Conservation (phyloP, 2,113 vertebrate genomes). For the Cercocebus atys region DNA sequence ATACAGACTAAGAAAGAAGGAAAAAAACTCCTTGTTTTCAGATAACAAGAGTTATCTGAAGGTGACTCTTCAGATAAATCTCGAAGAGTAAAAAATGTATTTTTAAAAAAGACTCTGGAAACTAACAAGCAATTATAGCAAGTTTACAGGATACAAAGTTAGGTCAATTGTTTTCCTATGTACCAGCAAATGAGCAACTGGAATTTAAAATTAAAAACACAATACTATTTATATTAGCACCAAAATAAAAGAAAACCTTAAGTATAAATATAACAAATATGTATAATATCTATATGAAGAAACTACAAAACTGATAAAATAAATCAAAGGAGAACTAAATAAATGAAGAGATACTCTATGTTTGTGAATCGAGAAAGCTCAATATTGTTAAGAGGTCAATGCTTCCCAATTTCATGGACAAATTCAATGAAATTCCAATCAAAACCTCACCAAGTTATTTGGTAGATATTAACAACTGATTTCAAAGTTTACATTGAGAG, state of each 20-base stretch:
- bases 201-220: neutral
- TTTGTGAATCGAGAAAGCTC: neutral
- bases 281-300: neutral
- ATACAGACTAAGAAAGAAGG: neutral
- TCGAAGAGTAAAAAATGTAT: neutral
- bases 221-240: neutral
- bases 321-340: neutral
- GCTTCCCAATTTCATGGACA: neutral
- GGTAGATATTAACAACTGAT: neutral
- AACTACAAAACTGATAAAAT: neutral
- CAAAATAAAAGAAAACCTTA: neutral
- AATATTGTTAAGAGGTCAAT: neutral
- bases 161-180: neutral
- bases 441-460: neutral
- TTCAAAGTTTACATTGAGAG: neutral
- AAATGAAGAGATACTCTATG: neutral
- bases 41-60: neutral
- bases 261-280: neutral
- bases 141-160: neutral
- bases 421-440: neutral
- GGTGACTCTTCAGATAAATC: neutral
- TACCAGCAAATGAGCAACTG: neutral
- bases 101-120: neutral
- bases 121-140: neutral
- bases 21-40: neutral